Base-by-base conservation (phyloP, 2,113 vertebrate species). In the Cheilinus undulatus region DNA sequence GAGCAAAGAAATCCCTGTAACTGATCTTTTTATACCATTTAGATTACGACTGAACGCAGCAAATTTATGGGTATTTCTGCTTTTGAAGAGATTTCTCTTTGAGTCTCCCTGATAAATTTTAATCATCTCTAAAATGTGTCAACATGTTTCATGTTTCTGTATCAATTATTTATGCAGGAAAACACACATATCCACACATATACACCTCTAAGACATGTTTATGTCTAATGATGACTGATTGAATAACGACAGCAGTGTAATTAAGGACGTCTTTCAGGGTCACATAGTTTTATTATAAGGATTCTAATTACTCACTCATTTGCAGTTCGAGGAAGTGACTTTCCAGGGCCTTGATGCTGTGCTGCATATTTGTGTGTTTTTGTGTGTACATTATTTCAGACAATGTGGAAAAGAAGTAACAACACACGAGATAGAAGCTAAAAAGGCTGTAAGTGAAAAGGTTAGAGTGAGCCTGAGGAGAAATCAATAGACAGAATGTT, bases 401-500 rank as follows among this genome's bases (percentile, higher is more conserved):
- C 14, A 3, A 28, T 26, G 24, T 11, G 52, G 46, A 27, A 5
- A 27, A 19, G 34, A 34, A 3, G 24, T 46, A 28, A 30, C 13
- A 26, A n/a, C 2, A 66, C 3, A 30, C n/a, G 54, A 0, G 9
- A 65, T 26, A 7, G 52, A 59, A 24, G 26, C 34, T 69, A 48
- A 81, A 78, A 57, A 51, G 78, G 59, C 28, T 56, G 34, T 46
- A 71, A 76, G 76, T 71, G 51, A 76, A 63, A 79, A 80, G 64
- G 81, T 71, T 78, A 65, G 68, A 65, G 52, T 0, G 42, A 74
- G 42, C 65, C 54, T 50, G 73, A 54, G n/a, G 53, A 75, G 65
- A 79, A 87, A 87, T 88, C 84, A 79, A 88, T 86, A 71, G 20
- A 71, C 62, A 46, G 38, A 84, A 81, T 82, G 83, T 86, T 88